A percentile compares a stretch with the other conserved stretches of the same genome.
phyloP scores from a whole-genome alignment of 2,888 invertebrate genomes.

The Ophioninae sp. region DNA sequence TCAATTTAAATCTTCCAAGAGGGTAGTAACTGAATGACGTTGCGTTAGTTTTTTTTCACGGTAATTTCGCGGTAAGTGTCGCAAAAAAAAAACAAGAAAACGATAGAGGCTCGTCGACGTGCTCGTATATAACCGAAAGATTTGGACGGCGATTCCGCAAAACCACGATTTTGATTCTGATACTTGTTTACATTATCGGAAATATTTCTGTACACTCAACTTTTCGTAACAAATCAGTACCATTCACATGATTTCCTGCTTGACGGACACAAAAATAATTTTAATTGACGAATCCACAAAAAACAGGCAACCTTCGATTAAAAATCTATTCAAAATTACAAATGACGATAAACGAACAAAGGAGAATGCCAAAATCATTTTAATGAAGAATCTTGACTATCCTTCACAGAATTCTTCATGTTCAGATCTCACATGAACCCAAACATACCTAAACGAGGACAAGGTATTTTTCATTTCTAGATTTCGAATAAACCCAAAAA shows the following conservation, averaged over 20 bases:
- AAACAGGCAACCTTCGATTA: constrained; percentile 1
- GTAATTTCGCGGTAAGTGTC: constrained; percentile 14
- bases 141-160: constrained; percentile 60
- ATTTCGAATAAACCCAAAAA: no score
- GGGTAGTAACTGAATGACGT: constrained; percentile 7
- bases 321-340: not conserved
- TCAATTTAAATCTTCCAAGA: constrained; percentile 30
- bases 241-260: not conserved
- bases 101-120: constrained; percentile 32
- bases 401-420: no score
- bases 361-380: not conserved
- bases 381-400: not conserved
- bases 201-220: constrained; percentile 16
- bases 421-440: no score
- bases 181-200: constrained; percentile 36
- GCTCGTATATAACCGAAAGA: constrained; percentile 50
- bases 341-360: not conserved
- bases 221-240: not conserved
- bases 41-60: constrained; percentile 22
- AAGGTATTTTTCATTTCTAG: no score
- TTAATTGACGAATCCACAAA: not conserved
- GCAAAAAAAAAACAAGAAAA: constrained; percentile 11
- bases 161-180: constrained; percentile 56
- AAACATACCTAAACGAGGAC: no score
- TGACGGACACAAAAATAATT: constrained; percentile 5